Base-by-base conservation (phyloP, 2,888 invertebrate genomes). In the Thumatha senex region DNA sequence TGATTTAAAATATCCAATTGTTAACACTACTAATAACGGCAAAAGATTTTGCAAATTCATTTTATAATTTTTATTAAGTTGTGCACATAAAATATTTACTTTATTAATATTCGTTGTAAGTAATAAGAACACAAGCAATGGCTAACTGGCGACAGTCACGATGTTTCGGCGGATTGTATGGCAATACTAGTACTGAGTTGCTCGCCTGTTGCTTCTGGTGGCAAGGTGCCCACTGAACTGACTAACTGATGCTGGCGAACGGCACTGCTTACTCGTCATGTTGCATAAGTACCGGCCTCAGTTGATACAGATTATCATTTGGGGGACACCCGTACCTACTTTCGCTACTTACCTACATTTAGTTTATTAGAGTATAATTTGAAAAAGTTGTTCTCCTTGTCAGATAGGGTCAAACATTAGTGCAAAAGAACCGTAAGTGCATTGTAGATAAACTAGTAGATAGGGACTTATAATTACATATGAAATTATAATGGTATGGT, bases 271-370 rank as follows among this genome's bases (percentile, higher is more conserved):
- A 69, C 69, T 67, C 66, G 72, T 67, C 65, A 59, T 55, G 76
- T 89, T 89, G 89, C 89, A 89, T 89, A 89, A 89, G 81, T 76
- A 73, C 74, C 73, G 72, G 70, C 73, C 72, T 61, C 72, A 76
- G 76, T 82, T 87, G 86, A 89, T 89, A 87, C 86, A 87, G 88
- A 89, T 89, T 84, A 87, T 87, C 86, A 86, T 89, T 89, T 90
- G 90, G 86, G 87, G 89, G 89, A 85, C 89, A 85, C 84, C 72
- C 70, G 80, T 80, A 89, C 69, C 70, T 72, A 75, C 90, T 90
- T 90, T 90, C 90, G 88, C 89, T 86, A 76, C 77, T 79, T 72
- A 72, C 70, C 70, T 70, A 70, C 70, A 64, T 70, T 56, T 58
- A 63, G 67, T 67, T 65, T 53, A 63, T 61, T 70, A 66, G 63